These are phyloP conservation scores for Acrocephalus kingi DNA, from an alignment of 2,113 vertebrate species.

Conservation along the genomic window DNA sequence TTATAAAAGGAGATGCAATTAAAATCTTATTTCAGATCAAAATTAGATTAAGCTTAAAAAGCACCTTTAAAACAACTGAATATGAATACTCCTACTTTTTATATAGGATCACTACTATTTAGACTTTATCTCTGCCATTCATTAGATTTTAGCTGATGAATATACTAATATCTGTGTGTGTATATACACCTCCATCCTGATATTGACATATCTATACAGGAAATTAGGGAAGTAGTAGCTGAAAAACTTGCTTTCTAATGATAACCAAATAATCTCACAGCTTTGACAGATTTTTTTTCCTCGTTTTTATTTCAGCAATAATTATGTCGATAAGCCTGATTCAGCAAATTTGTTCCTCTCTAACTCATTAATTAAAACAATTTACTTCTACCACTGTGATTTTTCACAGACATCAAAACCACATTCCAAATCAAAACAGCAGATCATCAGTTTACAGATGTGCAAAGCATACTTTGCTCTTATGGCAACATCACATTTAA, in stretches of 20 bases:
- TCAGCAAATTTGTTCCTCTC: conserved; percentile 63
- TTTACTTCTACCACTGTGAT: conserved; percentile 66
- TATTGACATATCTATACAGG: not conserved
- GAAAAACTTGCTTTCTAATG: conserved; percentile 24
- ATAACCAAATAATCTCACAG: conserved; percentile 21
- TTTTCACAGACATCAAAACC: conserved; percentile 75
- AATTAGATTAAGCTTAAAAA: not conserved
- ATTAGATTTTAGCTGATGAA: not conserved
- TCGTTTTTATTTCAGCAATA: conserved; percentile 66
- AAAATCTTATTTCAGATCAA: not conserved
- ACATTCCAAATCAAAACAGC: conserved; percentile 69
- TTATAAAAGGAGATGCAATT: not conserved
- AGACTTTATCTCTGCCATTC: not conserved
- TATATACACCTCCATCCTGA: fast-evolving
- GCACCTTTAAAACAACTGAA: not conserved
- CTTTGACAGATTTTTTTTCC: conserved; percentile 2
- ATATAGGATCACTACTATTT: not conserved
- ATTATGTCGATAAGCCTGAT: conserved; percentile 70
- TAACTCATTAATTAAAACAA: conserved; percentile 79
- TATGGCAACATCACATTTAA: conserved; percentile 22
- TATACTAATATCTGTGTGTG: not conserved
- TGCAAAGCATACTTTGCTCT: conserved; percentile 17
- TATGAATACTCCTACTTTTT: not conserved
- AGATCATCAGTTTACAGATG: conserved; percentile 61
- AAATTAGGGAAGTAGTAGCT: not conserved